Evolutionary conservation across 2,797 vertebrate species (phyloP).

Genomic region (Dallia pectoralis): DNA sequence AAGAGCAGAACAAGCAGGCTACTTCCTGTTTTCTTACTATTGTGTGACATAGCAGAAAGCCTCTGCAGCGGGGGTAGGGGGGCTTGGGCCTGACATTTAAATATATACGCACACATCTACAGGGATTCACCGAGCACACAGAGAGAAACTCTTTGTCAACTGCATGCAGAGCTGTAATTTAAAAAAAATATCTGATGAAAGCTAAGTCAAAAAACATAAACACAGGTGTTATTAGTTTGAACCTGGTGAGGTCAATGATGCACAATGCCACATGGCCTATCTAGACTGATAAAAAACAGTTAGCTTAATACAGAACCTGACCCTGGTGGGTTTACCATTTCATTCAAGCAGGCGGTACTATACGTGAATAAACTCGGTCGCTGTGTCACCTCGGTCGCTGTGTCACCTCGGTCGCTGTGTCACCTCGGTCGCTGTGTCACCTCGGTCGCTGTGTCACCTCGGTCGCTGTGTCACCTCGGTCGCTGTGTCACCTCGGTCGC

Average conservation of each 20-base stretch:
- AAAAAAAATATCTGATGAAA: neutral
- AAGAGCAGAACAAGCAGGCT: slow-evolving; percentile 2
- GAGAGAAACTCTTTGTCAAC: neutral
- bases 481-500: neutral
- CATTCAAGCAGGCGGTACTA: neutral
- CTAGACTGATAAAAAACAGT: neutral
- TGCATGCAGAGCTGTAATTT: no score
- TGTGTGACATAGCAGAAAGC: neutral
- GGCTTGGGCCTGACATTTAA: slow-evolving; percentile 10
- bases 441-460: neutral
- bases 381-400: neutral
- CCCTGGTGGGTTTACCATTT: neutral
- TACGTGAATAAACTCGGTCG: neutral
- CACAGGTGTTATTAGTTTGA: neutral
- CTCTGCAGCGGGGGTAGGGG: slow-evolving; percentile 13
- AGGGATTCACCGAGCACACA: neutral
- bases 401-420: no score
- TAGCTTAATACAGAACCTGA: neutral
- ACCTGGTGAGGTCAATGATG: neutral
- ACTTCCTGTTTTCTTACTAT: slow-evolving; percentile 5
- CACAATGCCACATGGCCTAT: neutral
- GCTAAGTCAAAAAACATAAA: neutral
- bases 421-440: neutral
- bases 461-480: neutral
- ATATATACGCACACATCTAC: neutral